Conservation (phyloP, 2,888 invertebrate species). For the Adineta ricciae region DNA sequence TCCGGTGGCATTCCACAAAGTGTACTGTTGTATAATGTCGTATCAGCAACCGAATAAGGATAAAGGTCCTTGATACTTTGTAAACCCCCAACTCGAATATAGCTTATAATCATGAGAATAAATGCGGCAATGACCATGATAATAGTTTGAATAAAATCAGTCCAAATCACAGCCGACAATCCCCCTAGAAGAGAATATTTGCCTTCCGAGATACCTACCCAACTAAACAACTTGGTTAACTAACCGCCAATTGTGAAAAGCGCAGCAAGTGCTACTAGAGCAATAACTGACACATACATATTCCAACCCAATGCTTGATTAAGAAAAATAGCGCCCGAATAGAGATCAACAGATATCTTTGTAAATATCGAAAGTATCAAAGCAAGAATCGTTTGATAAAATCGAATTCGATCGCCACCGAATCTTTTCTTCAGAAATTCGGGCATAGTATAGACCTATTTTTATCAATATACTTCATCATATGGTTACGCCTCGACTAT, state of each 20-base stretch:
- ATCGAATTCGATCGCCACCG: conserved; percentile 54
- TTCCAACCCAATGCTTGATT: conserved; percentile 52
- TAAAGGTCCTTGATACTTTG: conserved; percentile 47
- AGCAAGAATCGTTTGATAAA: conserved; percentile 54
- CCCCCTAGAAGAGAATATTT: conserved; percentile 40
- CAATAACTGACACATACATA: conserved; percentile 52
- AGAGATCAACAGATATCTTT: conserved; percentile 55
- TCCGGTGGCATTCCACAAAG: conserved; percentile 38
- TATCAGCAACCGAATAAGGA: conserved; percentile 47
- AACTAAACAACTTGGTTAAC: not conserved
- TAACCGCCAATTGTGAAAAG: conserved; percentile 54
- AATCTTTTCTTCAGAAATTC: conserved; percentile 54
- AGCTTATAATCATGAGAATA: conserved; percentile 51
- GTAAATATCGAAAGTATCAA: conserved; percentile 54
- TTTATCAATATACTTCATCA: not conserved
- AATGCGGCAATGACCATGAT: conserved; percentile 54
- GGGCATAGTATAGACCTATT: conserved; percentile 54
- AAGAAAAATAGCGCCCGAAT: conserved; percentile 55
- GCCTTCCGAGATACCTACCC: no score
- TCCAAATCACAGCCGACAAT: conserved; percentile 37
- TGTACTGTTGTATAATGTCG: conserved; percentile 43
- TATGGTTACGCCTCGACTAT: not conserved
- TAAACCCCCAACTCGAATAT: conserved; percentile 52
- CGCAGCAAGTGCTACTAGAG: conserved; percentile 53
- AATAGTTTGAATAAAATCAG: conserved; percentile 45